Evolutionary conservation across 1,140 invertebrate genomes (phyloP), one percentile per base, ranked within the genome.

Genomic region (Drosophila bipectinata): DNA sequence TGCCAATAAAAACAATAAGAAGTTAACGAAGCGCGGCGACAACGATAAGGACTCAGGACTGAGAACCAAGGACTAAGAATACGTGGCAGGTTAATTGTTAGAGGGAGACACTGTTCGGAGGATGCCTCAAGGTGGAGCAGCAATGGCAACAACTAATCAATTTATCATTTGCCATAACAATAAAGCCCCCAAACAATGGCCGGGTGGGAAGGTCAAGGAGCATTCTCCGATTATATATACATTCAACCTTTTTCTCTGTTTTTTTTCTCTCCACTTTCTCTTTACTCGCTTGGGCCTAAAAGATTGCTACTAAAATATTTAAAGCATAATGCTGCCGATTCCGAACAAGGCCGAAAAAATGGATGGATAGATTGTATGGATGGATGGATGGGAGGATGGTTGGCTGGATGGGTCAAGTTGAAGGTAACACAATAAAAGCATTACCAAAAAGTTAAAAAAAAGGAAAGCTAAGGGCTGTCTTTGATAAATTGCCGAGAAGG

Each of bases 161-260:
- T 87, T 85, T 87, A 87, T 87, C 80, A 79, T 82, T 85, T 87
- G 74, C 61, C 78, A 78, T 63, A 72, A 75, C 81, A 84, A 85
- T 74, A 85, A 81, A 44, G 47, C 44, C 49, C 48, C 30, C 48
- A 18, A 72, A 48, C 57, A 85, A 56, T 54, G 34, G 34, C 34
- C 12, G 10, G 10, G 3, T 37, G 41, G 45, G 48, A 66, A 58
- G 49, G 62, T 67, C 74, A 74, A 66, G 73, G 64, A 24, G 56
- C 66, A 72, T 44, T 37, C 34, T 12, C 48, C 48, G 62, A 75
- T 75, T 83, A 67, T 79, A 44, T 83, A 63, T 79, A 44, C 26
- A 34, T 45, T 64, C 18, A 34, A 54, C 71, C 49, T 73, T 52
- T 52, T 21, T 34, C 14, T 26, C 15, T 15, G 21, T 37, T 18